A percentile compares a stretch with the other conserved stretches of the same genome.
phyloP scores from a whole-genome alignment of 2,113 vertebrate species.

The Cyprinodon tularosa region DNA sequence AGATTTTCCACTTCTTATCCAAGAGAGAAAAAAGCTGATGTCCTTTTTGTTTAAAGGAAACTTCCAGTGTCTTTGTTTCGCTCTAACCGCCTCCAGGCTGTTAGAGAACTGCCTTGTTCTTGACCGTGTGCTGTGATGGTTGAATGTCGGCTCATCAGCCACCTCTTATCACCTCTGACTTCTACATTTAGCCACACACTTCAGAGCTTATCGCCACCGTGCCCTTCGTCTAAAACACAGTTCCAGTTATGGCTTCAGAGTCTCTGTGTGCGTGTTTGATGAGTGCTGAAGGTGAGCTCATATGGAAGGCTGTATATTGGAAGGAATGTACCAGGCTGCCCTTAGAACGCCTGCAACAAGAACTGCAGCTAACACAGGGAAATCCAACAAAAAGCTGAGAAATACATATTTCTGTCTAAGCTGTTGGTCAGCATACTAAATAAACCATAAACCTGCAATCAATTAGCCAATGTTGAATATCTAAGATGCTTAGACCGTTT shows the following conservation, averaged over 20 bases:
- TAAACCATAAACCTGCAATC: too few relatives aligned
- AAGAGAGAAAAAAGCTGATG: too few relatives aligned
- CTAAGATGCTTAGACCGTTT: too few relatives aligned
- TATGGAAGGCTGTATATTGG: conserved; percentile 25
- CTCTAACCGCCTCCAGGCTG: not conserved
- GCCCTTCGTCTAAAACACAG: conserved; percentile 31
- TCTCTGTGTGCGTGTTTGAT: conserved; percentile 22
- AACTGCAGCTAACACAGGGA: not conserved
- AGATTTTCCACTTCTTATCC: too few relatives aligned
- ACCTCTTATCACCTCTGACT: conserved; percentile 50
- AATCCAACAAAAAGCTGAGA: not conserved
- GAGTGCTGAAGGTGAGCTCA: conserved; percentile 34
- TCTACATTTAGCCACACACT: conserved; percentile 70
- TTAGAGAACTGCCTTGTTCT: not conserved
- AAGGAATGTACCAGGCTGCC: conserved; percentile 48
- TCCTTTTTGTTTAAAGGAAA: not conserved
- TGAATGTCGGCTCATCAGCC: conserved; percentile 11
- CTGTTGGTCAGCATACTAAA: too few relatives aligned
- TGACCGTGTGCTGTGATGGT: not conserved
- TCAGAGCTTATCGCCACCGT: conserved; percentile 51
- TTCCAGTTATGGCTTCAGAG: conserved; percentile 12
- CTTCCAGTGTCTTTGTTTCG: not conserved
- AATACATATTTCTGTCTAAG: too few relatives aligned
- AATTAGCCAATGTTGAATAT: too few relatives aligned
- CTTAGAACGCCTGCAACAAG: not conserved